Conservation (phyloP, 2,113 vertebrate genomes). For the Xiphias gladius region DNA sequence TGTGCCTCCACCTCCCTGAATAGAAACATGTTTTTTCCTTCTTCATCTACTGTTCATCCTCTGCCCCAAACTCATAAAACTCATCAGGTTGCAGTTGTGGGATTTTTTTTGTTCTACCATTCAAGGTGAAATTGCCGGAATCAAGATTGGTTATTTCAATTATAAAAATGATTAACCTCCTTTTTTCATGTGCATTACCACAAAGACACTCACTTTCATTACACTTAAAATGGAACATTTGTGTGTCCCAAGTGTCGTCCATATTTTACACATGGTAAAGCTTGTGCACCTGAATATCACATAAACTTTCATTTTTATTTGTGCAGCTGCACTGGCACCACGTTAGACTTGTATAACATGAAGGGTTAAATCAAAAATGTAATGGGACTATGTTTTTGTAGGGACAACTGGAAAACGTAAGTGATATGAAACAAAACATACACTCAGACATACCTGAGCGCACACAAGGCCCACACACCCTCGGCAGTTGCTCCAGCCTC, state of each 20-base stretch:
- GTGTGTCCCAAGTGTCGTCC: background rate
- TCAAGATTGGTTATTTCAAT: slow-evolving; percentile 32
- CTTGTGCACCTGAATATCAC: background rate
- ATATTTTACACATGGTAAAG: slow-evolving; percentile 26
- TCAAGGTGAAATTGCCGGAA: slow-evolving; percentile 24
- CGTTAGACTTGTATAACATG: background rate
- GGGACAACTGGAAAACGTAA: background rate
- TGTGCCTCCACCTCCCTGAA: background rate
- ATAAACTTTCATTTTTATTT: background rate
- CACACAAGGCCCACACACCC: background rate
- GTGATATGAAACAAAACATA: slow-evolving; percentile 14
- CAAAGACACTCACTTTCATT: background rate
- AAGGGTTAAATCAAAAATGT: slow-evolving; percentile 21
- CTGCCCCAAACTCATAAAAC: background rate
- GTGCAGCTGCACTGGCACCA: background rate
- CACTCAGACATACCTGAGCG: slow-evolving; percentile 5
- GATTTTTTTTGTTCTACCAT: background rate
- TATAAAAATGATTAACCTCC: slow-evolving; percentile 30
- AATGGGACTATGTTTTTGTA: background rate
- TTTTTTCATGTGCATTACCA: slow-evolving; percentile 8
- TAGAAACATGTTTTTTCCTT: background rate
- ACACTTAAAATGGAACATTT: background rate
- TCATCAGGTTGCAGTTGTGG: background rate
- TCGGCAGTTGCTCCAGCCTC: slow-evolving; percentile 23
- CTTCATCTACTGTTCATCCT: background rate